Percentiles rank a stretch among this genome's conserved stretches.
These are phyloP conservation scores for Menidia beryllina DNA, from an alignment of 2,113 vertebrate species.

Conservation along the genomic window DNA sequence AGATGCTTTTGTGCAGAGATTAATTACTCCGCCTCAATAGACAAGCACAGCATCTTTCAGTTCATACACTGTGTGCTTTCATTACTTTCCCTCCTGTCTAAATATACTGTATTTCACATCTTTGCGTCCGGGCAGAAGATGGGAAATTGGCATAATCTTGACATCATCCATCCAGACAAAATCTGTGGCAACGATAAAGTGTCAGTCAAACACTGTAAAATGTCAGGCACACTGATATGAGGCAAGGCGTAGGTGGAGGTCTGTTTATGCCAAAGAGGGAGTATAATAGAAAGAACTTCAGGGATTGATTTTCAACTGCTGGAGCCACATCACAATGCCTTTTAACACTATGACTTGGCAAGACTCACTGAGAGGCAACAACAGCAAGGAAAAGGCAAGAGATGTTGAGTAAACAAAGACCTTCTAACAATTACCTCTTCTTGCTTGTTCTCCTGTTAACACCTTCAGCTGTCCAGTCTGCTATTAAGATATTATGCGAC, in stretches of 20 bases:
- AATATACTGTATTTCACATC: slow-evolving; percentile 24
- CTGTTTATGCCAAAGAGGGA: slow-evolving; percentile 62
- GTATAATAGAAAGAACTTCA: slow-evolving; percentile 50
- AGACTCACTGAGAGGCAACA: slow-evolving; percentile 26
- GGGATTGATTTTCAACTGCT: slow-evolving; percentile 48
- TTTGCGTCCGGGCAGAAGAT: slow-evolving; percentile 28
- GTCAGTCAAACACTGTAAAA: slow-evolving; percentile 67
- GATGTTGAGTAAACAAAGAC: neutral
- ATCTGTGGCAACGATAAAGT: slow-evolving; percentile 49
- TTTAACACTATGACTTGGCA: slow-evolving; percentile 30
- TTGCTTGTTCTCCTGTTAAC: slow-evolving; percentile 4
- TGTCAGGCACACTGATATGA: slow-evolving; percentile 62
- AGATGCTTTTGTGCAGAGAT: no score
- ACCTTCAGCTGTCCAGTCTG: neutral
- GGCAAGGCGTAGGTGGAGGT: slow-evolving; percentile 54
- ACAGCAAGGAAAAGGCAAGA: slow-evolving; percentile 6
- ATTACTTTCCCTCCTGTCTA: slow-evolving; percentile 13
- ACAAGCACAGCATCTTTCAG: neutral
- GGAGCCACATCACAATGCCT: slow-evolving; percentile 34
- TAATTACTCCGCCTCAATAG: no score
- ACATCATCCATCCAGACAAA: slow-evolving; percentile 47
- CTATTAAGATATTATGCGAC: no score
- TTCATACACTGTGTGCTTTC: neutral
- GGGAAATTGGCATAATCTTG: slow-evolving; percentile 45
- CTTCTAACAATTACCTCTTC: neutral